Evolutionary conservation across 2,888 invertebrate genomes (phyloP).

Genomic region (Drosophila suboccidentalis): DNA sequence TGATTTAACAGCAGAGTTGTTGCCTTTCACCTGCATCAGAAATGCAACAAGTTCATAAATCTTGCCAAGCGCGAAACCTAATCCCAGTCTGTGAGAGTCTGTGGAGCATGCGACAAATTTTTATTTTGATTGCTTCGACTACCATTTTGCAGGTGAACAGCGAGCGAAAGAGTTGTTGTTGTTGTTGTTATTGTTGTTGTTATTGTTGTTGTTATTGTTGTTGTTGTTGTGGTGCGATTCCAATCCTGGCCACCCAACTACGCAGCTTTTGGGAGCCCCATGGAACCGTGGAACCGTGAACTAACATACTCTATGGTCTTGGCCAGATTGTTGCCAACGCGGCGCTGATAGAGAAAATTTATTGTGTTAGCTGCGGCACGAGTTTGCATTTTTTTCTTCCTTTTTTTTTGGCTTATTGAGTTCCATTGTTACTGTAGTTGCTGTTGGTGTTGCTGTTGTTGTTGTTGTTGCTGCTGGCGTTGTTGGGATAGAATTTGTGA

Average conservation of each 20-base stretch:
- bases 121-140: slow-evolving; percentile 66
- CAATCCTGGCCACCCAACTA: slow-evolving; percentile 63
- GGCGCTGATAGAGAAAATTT: slow-evolving; percentile 70
- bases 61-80: slow-evolving; percentile 30
- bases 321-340: slow-evolving; percentile 34
- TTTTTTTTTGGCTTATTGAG: slow-evolving; percentile 58
- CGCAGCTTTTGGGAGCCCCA: slow-evolving; percentile 35
- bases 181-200: no score
- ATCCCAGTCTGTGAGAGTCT: slow-evolving; percentile 26
- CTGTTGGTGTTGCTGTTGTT: slow-evolving; percentile 30
- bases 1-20: slow-evolving; percentile 12
- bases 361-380: slow-evolving; percentile 73
- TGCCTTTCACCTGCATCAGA: slow-evolving; percentile 55
- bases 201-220: no score
- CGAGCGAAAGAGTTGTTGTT: slow-evolving; percentile 1
- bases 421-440: slow-evolving; percentile 46
- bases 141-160: slow-evolving; percentile 41
- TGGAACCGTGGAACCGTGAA: slow-evolving; percentile 6
- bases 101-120: slow-evolving; percentile 65
- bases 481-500: slow-evolving; percentile 62
- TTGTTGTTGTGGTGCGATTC: slow-evolving; percentile 13
- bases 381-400: slow-evolving; percentile 59
- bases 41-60: slow-evolving; percentile 53
- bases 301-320: slow-evolving; percentile 19
- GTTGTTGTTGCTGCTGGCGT: slow-evolving; percentile 23